These are phyloP conservation scores for Drosophila pseudoobscura DNA, from an alignment of 1,140 invertebrate species.

Conservation along the genomic window DNA sequence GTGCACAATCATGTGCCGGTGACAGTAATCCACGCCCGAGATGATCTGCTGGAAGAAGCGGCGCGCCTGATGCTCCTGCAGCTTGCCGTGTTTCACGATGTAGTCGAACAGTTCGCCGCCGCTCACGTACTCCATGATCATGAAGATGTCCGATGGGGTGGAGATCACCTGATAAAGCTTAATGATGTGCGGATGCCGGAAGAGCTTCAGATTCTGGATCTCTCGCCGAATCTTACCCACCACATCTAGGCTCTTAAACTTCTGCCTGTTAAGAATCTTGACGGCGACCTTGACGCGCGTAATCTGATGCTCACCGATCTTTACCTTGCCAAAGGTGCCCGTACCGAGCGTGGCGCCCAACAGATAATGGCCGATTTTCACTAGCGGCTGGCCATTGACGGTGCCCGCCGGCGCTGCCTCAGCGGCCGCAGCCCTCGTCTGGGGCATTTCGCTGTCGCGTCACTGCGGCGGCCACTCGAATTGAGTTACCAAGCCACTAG, in stretches of 20 bases:
- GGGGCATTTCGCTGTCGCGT: conserved; percentile 60
- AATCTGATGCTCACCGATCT: conserved; percentile 98
- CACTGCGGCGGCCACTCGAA: neutral
- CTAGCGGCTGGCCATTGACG: conserved; percentile 86
- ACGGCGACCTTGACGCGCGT: conserved; percentile 99
- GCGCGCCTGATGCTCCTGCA: conserved; percentile 96
- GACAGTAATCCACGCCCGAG: conserved; percentile 99
- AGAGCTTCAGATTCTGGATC: conserved; percentile 99
- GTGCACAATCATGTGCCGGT: conserved; percentile 99
- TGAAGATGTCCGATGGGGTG: conserved; percentile 99
- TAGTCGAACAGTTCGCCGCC: conserved; percentile 99
- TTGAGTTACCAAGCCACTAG: too few relatives aligned
- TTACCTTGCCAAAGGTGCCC: conserved; percentile 98
- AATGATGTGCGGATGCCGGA: conserved; percentile 99
- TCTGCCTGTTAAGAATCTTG: conserved; percentile 99
- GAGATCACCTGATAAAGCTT: conserved; percentile 97
- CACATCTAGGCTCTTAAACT: conserved; percentile 99
- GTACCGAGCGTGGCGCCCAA: conserved; percentile 94
- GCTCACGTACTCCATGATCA: conserved; percentile 99
- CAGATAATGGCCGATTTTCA: conserved; percentile 97
- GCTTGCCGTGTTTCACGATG: conserved; percentile 99
- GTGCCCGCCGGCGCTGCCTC: conserved; percentile 63
- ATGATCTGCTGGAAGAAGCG: conserved; percentile 99
- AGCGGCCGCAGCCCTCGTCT: conserved; percentile 69
- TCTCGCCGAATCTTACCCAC: conserved; percentile 99